phyloP scores from a whole-genome alignment of 2,888 invertebrate species.

The Xestia xanthographa region DNA sequence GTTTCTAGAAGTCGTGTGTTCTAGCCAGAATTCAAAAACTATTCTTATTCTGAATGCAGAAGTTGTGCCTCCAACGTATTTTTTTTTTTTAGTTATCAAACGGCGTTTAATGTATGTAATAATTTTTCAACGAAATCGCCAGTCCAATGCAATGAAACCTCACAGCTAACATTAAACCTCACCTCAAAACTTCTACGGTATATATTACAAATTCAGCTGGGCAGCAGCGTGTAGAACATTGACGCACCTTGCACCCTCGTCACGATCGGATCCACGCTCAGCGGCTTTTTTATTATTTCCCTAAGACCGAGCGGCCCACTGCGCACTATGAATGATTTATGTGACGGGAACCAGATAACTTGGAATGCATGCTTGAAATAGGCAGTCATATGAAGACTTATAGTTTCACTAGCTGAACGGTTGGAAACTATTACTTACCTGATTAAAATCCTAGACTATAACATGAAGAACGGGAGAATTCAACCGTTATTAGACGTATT shows the following conservation, averaged over 20 bases:
- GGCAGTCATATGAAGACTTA: not conserved
- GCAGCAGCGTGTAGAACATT: conserved; percentile 5
- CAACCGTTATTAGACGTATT: not conserved
- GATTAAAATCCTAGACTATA: not conserved
- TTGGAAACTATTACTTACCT: not conserved
- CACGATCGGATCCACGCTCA: conserved; percentile 38
- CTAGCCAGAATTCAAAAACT: too few species aligned
- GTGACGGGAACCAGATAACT: conserved; percentile 19
- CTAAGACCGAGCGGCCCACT: conserved; percentile 27
- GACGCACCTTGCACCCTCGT: conserved; percentile 53
- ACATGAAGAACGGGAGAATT: not conserved
- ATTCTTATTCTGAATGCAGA: too few species aligned
- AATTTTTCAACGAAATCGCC: not conserved
- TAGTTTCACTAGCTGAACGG: not conserved
- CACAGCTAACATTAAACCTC: not conserved
- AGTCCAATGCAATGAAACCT: not conserved
- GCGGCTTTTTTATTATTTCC: conserved; percentile 45
- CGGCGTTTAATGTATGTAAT: not conserved
- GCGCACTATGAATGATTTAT: conserved; percentile 54
- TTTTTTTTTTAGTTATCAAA: not conserved
- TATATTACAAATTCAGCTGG: conserved; percentile 25
- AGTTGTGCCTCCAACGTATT: too few species aligned
- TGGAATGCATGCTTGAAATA: conserved; percentile 11
- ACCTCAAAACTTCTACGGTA: not conserved
- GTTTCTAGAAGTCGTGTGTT: too few species aligned